Conservation (phyloP, 53 echinoderm and acorn worm species). For the Echinometra lucunter region DNA sequence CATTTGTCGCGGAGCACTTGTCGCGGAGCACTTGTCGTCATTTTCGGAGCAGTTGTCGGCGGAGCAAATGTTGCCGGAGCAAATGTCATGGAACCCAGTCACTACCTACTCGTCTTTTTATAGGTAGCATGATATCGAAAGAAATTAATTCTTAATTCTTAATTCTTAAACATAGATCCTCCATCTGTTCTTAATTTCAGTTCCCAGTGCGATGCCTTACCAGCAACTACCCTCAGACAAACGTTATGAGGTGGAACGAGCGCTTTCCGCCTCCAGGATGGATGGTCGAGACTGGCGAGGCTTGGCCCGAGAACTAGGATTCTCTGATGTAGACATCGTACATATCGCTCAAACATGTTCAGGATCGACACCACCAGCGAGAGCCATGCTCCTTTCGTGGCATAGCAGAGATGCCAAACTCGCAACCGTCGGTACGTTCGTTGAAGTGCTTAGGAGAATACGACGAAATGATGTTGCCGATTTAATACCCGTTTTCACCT, state of each 20-base stretch:
- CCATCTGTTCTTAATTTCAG: conserved; percentile 62
- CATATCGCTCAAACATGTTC: conserved; percentile 45
- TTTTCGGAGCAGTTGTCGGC: too few species aligned
- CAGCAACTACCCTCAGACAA: conserved; percentile 80
- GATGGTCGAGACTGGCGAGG: conserved; percentile 92
- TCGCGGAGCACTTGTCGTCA: too few species aligned
- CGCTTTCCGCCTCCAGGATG: conserved; percentile 76
- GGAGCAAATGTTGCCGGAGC: too few species aligned
- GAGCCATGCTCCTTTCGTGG: conserved; percentile 78
- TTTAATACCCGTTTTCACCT: conserved; percentile 67
- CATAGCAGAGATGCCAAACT: conserved; percentile 74
- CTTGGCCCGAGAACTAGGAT: conserved; percentile 81
- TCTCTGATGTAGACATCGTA: conserved; percentile 79
- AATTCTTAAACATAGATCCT: not conserved
- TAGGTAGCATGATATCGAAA: not conserved
- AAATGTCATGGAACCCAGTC: too few species aligned
- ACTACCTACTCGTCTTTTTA: not conserved
- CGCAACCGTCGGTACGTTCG: conserved; percentile 81
- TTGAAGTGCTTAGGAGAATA: conserved; percentile 79
- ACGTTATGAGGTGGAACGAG: conserved; percentile 82
- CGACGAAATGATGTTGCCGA: conserved; percentile 80
- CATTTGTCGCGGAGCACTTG: too few species aligned
- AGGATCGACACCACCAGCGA: conserved; percentile 66
- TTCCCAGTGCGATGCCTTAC: conserved; percentile 78
- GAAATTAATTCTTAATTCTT: not conserved